Evolutionary conservation across 2,113 vertebrate species (phyloP).

Genomic region (Apistogramma diplotaenia): DNA sequence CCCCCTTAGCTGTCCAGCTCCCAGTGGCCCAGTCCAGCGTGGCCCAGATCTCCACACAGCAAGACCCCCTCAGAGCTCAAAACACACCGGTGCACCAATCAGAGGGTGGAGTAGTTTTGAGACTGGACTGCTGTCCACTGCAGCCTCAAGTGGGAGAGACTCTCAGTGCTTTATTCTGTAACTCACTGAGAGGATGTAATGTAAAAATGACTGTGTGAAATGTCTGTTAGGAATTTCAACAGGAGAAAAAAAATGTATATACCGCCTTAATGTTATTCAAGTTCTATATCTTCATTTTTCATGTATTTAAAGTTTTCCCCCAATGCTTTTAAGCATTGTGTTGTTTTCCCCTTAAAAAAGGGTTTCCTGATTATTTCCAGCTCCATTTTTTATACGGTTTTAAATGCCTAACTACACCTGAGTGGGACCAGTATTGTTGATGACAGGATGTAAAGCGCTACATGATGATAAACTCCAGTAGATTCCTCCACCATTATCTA

Average conservation of each 20-base stretch:
- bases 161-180: constrained; percentile 49
- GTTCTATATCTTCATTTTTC: constrained; percentile 73
- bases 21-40: constrained; percentile 22
- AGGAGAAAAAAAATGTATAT: constrained; percentile 77
- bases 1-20: constrained; percentile 16
- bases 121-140: constrained; percentile 41
- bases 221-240: constrained; percentile 72
- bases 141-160: constrained; percentile 29
- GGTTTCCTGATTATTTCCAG: constrained; percentile 66
- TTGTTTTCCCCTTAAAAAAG: constrained; percentile 69
- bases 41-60: constrained; percentile 2
- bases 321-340: constrained; percentile 74
- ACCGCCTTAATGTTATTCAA: constrained; percentile 88
- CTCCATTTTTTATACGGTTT: constrained; percentile 69
- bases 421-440: constrained; percentile 76
- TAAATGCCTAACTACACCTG: constrained; percentile 60
- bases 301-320: constrained; percentile 74
- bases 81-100: constrained; percentile 8
- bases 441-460: constrained; percentile 55
- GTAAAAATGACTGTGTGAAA: constrained; percentile 68
- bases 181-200: constrained; percentile 56
- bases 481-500: constrained; percentile 54
- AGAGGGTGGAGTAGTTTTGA: constrained; percentile 28
- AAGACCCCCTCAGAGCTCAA: constrained; percentile 12
- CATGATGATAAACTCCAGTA: constrained; percentile 34